Evolutionary conservation across 2,888 invertebrate genomes (phyloP), one percentile per base, ranked within the genome.

Genomic region (Meteorus colon): DNA sequence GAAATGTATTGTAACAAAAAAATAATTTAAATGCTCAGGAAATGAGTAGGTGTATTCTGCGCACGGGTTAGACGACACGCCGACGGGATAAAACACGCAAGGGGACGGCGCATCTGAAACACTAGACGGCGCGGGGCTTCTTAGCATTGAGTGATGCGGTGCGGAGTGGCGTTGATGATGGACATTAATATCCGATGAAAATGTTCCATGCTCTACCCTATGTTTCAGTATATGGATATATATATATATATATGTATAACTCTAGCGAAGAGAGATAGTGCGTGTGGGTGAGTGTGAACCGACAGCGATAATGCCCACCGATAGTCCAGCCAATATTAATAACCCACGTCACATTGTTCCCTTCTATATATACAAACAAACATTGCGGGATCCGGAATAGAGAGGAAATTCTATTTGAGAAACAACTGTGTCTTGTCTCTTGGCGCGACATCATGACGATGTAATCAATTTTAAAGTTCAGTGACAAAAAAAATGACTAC

Each of bases 161-260:
- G 86, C 81, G 84, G 88, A 87, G 86, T 86, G 86, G 83, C 83
- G 80, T 84, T 86, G 87, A 88, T 85, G 88, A 88, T 84, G 81
- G 77, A 68, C 88, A 88, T 88, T 87, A 87, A 88, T 88, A 88
- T 77, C 84, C 86, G 85, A 87, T 87, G 87, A 88, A 88, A 88
- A 87, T 87, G 87, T 87, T 87, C 86, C 86, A 84, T 82, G 19
- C 51, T 66, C 19, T 41, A 48, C 29, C n/a, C 19, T 19, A 55
- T 55, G 55, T 55, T 55, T 4, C 0, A 19, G n/a, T 19, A 55
- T 19, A 55, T 8, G n/a, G n/a, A 19, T 6, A 1, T 19, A 55
- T 5, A 55, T 19, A 55, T 19, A 55, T 19, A 55, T 19, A 19
- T 48, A n/a, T 5, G n/a, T n/a, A 48, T 24, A 24, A 55, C 8